Evolutionary conservation across 2,888 invertebrate genomes (phyloP).

Genomic region (Siphonodentalium dalli): DNA sequence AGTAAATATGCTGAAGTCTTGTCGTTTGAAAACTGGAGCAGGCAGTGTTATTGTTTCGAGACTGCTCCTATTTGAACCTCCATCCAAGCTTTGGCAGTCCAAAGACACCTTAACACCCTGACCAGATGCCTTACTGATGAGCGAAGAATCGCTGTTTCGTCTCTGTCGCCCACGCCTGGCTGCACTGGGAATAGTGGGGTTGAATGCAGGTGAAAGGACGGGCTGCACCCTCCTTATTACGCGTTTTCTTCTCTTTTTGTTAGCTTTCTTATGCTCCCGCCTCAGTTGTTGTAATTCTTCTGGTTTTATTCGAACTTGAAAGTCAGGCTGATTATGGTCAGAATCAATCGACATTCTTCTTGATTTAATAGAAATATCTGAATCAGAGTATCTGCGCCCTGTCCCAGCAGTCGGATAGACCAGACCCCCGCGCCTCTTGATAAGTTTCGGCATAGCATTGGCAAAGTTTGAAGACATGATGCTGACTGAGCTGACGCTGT

Average conservation of each 20-base stretch:
- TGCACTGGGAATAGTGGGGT: slow-evolving; percentile 29
- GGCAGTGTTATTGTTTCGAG: slow-evolving; percentile 33
- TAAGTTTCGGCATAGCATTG: slow-evolving; percentile 85
- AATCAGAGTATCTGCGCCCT: slow-evolving; percentile 69
- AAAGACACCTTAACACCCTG: slow-evolving; percentile 37
- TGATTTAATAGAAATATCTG: slow-evolving; percentile 45
- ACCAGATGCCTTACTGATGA: slow-evolving; percentile 42
- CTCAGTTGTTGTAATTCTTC: slow-evolving; percentile 25
- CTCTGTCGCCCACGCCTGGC: slow-evolving; percentile 20
- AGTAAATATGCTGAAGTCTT: slow-evolving; percentile 49
- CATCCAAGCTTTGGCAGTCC: slow-evolving; percentile 31
- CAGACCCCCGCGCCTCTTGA: slow-evolving; percentile 83
- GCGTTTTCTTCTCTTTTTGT: slow-evolving; percentile 35
- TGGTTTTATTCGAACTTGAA: no score
- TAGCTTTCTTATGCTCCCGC: slow-evolving; percentile 32
- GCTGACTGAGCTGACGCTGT: slow-evolving; percentile 79
- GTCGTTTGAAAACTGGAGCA: slow-evolving; percentile 22
- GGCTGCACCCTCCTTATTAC: slow-evolving; percentile 39
- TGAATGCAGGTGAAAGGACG: slow-evolving; percentile 40
- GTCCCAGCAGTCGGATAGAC: slow-evolving; percentile 62
- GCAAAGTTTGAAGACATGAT: slow-evolving; percentile 88
- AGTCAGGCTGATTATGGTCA: no score
- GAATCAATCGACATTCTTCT: no score
- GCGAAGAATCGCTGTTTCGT: slow-evolving; percentile 46
- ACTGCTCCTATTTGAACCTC: slow-evolving; percentile 29